Evolutionary conservation across 2,797 vertebrate genomes (phyloP).

Genomic region (Falco cherrug): DNA sequence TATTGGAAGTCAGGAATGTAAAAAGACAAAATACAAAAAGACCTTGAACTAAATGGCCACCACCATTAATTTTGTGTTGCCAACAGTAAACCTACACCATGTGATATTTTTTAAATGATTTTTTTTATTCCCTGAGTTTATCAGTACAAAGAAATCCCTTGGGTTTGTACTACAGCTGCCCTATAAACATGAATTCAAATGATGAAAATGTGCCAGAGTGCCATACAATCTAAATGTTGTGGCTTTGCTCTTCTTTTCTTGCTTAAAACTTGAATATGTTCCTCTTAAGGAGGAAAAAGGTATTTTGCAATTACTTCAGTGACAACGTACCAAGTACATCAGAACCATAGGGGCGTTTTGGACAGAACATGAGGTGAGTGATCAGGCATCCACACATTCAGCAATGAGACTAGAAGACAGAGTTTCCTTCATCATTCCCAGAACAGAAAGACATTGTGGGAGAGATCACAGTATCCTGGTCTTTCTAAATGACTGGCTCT

Average conservation of each 20-base stretch:
- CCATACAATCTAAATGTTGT: background rate
- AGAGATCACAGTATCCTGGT: background rate
- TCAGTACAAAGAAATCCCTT: background rate
- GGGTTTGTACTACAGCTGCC: background rate
- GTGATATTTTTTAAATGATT: background rate
- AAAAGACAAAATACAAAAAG: background rate
- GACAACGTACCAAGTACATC: background rate
- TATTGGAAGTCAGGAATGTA: background rate
- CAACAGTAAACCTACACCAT: background rate
- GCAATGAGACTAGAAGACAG: background rate
- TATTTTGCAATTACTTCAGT: background rate
- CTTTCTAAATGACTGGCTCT: background rate
- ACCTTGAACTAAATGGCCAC: background rate
- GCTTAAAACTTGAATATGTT: background rate
- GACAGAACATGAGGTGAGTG: background rate
- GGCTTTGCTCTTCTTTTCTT: background rate
- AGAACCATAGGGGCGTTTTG: background rate
- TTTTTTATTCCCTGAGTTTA: background rate
- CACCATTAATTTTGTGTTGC: background rate
- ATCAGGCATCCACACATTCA: background rate
- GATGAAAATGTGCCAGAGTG: background rate
- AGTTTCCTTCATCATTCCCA: background rate
- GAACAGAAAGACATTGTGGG: background rate
- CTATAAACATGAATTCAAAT: background rate
- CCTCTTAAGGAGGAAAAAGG: background rate